Base-by-base conservation (phyloP, 2,888 invertebrate species). In the Pollenia angustigena region DNA sequence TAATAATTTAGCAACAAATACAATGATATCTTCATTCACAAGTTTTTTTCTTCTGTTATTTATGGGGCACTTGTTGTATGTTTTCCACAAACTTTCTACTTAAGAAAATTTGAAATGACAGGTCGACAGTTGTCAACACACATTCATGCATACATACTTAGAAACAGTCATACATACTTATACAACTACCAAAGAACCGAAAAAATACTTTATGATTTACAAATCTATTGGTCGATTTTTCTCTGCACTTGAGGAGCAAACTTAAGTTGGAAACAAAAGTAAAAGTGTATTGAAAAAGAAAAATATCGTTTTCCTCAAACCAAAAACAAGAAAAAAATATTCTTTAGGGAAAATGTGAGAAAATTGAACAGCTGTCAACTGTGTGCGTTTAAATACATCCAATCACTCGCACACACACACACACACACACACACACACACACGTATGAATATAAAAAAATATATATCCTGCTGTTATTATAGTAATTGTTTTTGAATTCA, bases 21-120 rank as follows among this genome's bases (percentile, higher is more conserved):
- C 9, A 72, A 75, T 16, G 52, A 66, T 46, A 54, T 56, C 64
- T 18, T 52, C n/a, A 23, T 42, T 48, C 62, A 11, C n/a, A 76
- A 42, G 14, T 54, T 69, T 69, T 60, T 79, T 16, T 1, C n/a
- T 11, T 23, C 64, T 80, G 40, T 88, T 32, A 32, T 32, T 91
- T 90, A 92, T 91, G 90, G 90, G 90, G 90, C 92, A 92, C 92
- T 92, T 92, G 92, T 92, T 92, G 92, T 91, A 89, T 89, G 89
- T 82, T 89, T 32, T 81, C 7, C 32, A 83, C 79, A 81, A 89
- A 85, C 89, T 88, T 89, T 88, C 85, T 88, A 91, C 91, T 90
- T 91, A 90, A 88, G 86, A 71, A 88, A 90, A 90, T 90, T 91
- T 89, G 89, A 91, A 90, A 89, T 85, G 89, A 88, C 89, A 90